These are phyloP conservation scores for Heliconius cydno DNA, from an alignment of 2,888 invertebrate genomes.

Conservation along the genomic window DNA sequence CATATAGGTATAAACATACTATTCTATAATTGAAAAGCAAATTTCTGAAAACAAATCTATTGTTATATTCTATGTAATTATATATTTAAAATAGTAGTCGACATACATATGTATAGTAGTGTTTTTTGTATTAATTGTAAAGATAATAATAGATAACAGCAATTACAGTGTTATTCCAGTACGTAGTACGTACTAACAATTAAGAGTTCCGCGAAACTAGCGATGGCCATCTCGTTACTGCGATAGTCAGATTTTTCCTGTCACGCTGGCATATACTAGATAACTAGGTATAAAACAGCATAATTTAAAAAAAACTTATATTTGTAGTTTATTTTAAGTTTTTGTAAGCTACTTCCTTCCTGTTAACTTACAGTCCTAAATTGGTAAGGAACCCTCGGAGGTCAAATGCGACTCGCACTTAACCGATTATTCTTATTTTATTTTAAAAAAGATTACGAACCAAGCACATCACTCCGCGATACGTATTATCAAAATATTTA, in stretches of 20 bases:
- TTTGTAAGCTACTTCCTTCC: too few relatives aligned
- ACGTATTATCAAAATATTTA: neutral
- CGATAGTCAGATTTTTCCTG: constrained; percentile 62
- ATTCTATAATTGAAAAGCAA: neutral
- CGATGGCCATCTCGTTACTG: constrained; percentile 63
- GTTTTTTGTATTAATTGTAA: constrained; percentile 15
- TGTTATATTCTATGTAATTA: constrained; percentile 1
- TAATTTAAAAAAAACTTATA: neutral
- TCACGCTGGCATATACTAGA: constrained; percentile 55
- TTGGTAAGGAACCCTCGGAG: too few relatives aligned
- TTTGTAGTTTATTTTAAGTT: too few relatives aligned
- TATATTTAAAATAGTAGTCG: neutral
- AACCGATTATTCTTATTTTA: neutral
- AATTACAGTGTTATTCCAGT: constrained; percentile 40
- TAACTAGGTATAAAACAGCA: neutral
- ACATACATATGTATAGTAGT: neutral
- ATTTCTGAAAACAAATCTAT: neutral
- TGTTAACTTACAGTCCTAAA: too few relatives aligned
- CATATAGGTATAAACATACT: neutral
- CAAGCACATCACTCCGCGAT: neutral
- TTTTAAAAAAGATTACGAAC: neutral
- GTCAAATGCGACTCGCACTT: too few relatives aligned
- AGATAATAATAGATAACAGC: constrained; percentile 18
- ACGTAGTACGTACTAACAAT: constrained; percentile 53
- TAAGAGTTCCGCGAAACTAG: constrained; percentile 62